Percentiles rank a stretch among this genome's conserved stretches.
Conservation (phyloP, 2,113 vertebrate species). For the Gorsachius goisagi region DNA sequence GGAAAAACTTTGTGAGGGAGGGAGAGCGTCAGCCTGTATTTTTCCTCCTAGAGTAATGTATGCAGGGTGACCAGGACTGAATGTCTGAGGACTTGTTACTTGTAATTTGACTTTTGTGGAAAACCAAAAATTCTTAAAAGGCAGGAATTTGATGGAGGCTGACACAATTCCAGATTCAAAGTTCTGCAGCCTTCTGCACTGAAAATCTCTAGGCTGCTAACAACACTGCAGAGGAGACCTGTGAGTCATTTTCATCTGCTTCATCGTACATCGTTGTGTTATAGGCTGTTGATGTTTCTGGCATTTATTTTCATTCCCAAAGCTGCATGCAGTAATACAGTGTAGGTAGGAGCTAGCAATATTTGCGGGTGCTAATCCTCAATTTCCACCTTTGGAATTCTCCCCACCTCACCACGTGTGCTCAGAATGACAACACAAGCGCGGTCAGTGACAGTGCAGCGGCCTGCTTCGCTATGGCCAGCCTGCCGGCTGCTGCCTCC, state of each 20-base stretch:
- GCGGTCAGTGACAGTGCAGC: rapidly evolving
- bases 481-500: neutral
- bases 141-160: neutral
- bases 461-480: neutral
- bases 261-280: neutral
- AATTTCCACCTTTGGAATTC: neutral
- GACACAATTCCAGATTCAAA: neutral
- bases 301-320: neutral
- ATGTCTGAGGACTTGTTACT: neutral
- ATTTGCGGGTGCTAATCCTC: neutral
- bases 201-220: neutral
- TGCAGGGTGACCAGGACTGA: neutral
- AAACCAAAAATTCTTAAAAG: neutral
- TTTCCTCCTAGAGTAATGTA: neutral
- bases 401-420: neutral
- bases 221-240: neutral
- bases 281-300: neutral
- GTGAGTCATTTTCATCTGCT: neutral
- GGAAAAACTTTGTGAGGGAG: neutral
- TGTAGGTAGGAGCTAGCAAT: neutral
- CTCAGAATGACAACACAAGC: neutral
- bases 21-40: neutral
- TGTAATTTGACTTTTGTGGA: neutral
- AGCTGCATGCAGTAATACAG: neutral
- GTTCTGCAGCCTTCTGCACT: neutral